A percentile compares a stretch with the other conserved stretches of the same genome.
Evolutionary conservation across 35 echinoderm and acorn worm species (phyloP).

Genomic region (Nesometra sesokonis): DNA sequence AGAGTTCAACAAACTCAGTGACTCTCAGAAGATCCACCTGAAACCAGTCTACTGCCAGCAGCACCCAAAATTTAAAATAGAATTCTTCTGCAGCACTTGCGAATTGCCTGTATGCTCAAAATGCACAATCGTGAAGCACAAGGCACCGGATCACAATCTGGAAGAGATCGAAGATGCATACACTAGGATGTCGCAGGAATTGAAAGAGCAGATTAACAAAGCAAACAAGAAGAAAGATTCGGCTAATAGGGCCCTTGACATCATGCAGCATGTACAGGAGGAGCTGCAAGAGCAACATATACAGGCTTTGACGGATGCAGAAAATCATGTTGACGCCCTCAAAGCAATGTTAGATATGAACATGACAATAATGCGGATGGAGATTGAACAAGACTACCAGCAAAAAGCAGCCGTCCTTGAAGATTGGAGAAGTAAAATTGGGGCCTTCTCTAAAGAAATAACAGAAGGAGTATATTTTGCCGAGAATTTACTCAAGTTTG

Average conservation of each 20-base stretch:
- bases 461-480: background rate
- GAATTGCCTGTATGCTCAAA: slow-evolving; percentile 14
- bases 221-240: background rate
- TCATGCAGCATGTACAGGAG: background rate
- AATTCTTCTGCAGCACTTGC: slow-evolving; percentile 16
- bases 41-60: background rate
- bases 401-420: background rate
- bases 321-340: background rate
- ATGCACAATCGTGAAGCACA: slow-evolving; percentile 24
- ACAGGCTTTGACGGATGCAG: background rate
- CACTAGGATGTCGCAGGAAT: background rate
- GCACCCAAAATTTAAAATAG: slow-evolving; percentile 11
- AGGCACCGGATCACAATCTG: slow-evolving; percentile 12
- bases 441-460: background rate
- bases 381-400: background rate
- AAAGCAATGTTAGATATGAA: background rate
- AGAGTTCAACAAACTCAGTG: background rate
- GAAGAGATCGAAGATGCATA: slow-evolving; percentile 10
- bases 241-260: background rate
- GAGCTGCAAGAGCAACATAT: background rate
- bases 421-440: background rate
- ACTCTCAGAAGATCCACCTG: background rate
- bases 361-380: background rate
- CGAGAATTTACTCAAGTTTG: background rate
- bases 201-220: background rate